These are phyloP conservation scores for Oncorhynchus masou DNA, from an alignment of 2,113 vertebrate species.

Conservation along the genomic window DNA sequence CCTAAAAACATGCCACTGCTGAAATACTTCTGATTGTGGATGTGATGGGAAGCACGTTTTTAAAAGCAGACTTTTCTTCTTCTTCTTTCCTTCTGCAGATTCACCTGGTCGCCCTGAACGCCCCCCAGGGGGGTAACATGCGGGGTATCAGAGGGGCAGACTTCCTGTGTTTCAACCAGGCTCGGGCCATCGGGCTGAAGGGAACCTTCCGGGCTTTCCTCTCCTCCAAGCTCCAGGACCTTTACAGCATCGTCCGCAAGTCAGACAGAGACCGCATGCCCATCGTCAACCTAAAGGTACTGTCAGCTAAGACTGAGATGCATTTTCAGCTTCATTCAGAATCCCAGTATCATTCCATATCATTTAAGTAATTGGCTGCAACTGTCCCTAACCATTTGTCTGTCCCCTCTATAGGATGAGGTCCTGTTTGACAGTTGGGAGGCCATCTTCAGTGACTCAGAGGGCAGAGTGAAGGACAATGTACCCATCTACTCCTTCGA, in stretches of 20 bases:
- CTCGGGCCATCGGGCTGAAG: constrained; percentile 82
- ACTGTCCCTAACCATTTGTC: no score
- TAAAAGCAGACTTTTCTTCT: background rate
- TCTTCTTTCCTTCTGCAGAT: constrained; percentile 71
- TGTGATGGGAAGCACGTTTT: background rate
- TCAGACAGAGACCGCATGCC: constrained; percentile 77
- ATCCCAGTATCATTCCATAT: no score
- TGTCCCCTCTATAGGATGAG: constrained; percentile 78
- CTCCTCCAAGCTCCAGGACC: constrained; percentile 90
- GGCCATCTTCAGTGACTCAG: constrained; percentile 76
- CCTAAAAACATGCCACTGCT: background rate
- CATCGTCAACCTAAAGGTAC: constrained; percentile 88
- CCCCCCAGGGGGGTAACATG: constrained; percentile 83
- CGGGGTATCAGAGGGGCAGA: constrained; percentile 88
- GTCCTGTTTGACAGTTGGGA: constrained; percentile 90
- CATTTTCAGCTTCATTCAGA: background rate
- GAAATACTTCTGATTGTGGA: background rate
- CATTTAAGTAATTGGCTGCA: no score
- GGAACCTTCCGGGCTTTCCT: constrained; percentile 96
- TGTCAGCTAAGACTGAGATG: no score
- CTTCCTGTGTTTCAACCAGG: constrained; percentile 94
- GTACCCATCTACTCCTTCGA: constrained; percentile 88
- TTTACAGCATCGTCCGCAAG: constrained; percentile 91
- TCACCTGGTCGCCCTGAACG: constrained; percentile 89
- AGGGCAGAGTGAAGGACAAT: constrained; percentile 72